Conservation (phyloP, 2,888 invertebrate genomes). For the Anorthoa munda region DNA sequence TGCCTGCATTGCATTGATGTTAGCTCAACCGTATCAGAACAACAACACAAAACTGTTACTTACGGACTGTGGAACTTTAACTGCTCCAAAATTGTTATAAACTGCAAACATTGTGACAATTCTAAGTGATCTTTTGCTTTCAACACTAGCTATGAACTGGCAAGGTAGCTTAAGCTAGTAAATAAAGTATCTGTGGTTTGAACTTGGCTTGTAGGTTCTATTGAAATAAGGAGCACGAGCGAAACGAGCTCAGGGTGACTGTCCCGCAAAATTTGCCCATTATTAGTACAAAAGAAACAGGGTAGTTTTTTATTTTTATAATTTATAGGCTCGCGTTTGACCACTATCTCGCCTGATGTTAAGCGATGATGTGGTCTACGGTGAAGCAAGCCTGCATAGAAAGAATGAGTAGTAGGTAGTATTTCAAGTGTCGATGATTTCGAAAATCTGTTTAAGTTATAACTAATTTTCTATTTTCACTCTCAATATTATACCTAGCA, state of each 20-base stretch:
- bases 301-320: too few species aligned
- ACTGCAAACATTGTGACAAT: not conserved
- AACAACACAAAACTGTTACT: conserved; percentile 8
- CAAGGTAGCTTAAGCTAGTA: not conserved
- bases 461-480: not conserved
- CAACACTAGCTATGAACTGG: not conserved
- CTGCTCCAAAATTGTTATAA: not conserved
- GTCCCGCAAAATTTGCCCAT: not conserved
- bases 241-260: not conserved
- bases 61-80: not conserved
- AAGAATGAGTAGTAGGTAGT: too few species aligned
- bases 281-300: not conserved
- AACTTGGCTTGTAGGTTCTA: not conserved
- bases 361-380: too few species aligned
- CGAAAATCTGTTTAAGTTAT: not conserved
- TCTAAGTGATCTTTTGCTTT: not conserved
- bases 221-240: not conserved
- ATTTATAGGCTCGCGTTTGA: too few species aligned
- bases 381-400: too few species aligned
- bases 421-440: not conserved
- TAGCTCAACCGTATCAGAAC: not conserved
- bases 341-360: too few species aligned
- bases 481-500: not conserved
- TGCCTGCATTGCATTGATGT: not conserved
- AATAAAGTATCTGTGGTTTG: not conserved